phyloP scores from a whole-genome alignment of 2,888 invertebrate species.

The Oligia latruncula region DNA sequence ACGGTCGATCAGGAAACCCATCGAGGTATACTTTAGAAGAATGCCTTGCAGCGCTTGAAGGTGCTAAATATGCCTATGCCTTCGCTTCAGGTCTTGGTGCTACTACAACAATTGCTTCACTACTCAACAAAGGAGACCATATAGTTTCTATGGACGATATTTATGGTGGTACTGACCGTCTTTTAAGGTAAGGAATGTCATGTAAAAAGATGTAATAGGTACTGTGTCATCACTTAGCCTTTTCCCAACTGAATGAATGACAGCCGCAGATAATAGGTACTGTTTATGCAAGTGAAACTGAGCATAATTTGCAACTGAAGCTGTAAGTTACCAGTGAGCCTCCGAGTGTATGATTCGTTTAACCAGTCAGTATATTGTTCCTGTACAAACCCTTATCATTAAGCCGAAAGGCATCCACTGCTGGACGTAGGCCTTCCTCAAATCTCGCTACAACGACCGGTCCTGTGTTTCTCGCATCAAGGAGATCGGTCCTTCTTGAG shows the following conservation, averaged over 20 bases:
- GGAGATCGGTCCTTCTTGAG: too few relatives aligned
- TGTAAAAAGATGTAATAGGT: background rate
- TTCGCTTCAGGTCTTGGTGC: constrained; percentile 85
- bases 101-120: constrained; percentile 21
- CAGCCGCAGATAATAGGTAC: too few relatives aligned
- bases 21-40: constrained; percentile 96
- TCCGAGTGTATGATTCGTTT: background rate
- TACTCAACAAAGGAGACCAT: constrained; percentile 31
- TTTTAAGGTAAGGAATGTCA: constrained; percentile 19
- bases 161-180: constrained; percentile 28
- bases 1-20: constrained; percentile 98
- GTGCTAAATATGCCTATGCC: constrained; percentile 94
- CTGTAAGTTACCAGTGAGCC: background rate
- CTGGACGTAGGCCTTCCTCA: background rate
- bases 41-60: constrained; percentile 97
- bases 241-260: too few relatives aligned
- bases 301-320: background rate
- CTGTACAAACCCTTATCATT: background rate
- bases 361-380: background rate
- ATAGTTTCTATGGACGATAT: constrained; percentile 42
- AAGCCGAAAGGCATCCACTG: background rate
- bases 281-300: background rate
- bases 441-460: background rate
- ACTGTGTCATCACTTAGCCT: too few relatives aligned
- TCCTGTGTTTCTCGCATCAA: background rate